Base-by-base conservation (phyloP, 1,140 invertebrate species). In the Forficula auricularia region DNA sequence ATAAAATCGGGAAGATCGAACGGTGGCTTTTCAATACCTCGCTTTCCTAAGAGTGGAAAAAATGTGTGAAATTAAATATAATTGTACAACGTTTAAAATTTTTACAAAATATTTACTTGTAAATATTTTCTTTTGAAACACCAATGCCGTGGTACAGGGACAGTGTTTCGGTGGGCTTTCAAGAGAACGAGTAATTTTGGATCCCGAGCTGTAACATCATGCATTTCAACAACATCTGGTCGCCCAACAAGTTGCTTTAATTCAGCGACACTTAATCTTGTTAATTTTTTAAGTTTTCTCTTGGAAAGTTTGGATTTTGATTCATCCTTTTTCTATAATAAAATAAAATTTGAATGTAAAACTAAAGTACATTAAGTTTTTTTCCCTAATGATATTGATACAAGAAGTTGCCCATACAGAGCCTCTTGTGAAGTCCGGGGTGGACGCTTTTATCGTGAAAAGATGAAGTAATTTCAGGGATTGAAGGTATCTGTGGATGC, bases 191-290 rank as follows among this genome's bases (percentile, higher is more conserved):
- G 66, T 4, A 99, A 65, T 55, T 89, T 85, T 1, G 96, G 96
- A 69, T 99, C 96, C 38, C 86, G 68, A 0, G 95, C 91, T 0
- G 95, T 99, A 0, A 98, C 94, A 65, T 99, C 96, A 57, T 98
- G 94, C 95, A 98, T 98, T 68, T 99, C 96, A 1, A 99, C 96
- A 10, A 99, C 89, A 68, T 99, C 96, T 0, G 96, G 95, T 38
- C 95, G 70, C 38, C 73, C 73, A 0, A 96, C 83, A 4, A 90
- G 64, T 55, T 95, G 91, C 61, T 98, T 98, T 13, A 98, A 60
- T 60, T 97, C 90, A 1, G 94, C 92, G 3, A 98, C 88, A 52
- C 84, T 92, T 15, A 97, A 64, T 3, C 94, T 70, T 1, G 87
- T 96, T 38, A 97, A 55, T 56, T 92, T 87, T 62, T 97, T 97